A percentile compares a stretch with the other conserved stretches of the same genome.
Conservation (phyloP, 92 coral and sea anemone genomes). For the Galaxea fascicularis region DNA sequence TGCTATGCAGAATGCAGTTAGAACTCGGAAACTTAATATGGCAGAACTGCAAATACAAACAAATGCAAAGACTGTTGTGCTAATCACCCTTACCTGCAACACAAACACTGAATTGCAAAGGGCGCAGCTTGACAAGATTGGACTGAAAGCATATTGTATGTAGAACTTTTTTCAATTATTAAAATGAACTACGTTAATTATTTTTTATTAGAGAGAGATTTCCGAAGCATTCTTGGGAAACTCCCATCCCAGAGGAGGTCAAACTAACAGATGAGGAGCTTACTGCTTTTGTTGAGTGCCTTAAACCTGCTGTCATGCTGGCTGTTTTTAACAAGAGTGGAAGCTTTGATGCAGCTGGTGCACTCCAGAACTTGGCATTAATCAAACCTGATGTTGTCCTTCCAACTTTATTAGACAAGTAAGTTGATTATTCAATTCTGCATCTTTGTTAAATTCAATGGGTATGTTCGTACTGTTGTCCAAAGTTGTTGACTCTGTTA, state of each 20-base stretch:
- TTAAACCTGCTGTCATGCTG: conserved; percentile 95
- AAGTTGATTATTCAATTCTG: conserved; percentile 26
- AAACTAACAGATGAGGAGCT: conserved; percentile 85
- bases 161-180: too few relatives aligned
- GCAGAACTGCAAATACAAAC: too few relatives aligned
- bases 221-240: conserved; percentile 82
- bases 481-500: neutral
- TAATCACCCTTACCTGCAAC: too few relatives aligned
- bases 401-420: conserved; percentile 94
- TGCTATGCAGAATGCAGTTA: too few relatives aligned
- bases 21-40: too few relatives aligned
- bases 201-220: conserved; percentile 76
- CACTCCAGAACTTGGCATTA: conserved; percentile 91
- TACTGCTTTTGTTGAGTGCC: conserved; percentile 93
- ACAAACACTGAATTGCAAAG: too few relatives aligned
- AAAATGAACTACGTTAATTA: too few relatives aligned
- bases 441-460: too few relatives aligned
- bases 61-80: too few relatives aligned
- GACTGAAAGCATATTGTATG: too few relatives aligned
- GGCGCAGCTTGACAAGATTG: too few relatives aligned
- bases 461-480: neutral
- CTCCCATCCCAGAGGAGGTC: conserved; percentile 76
- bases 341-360: conserved; percentile 97
- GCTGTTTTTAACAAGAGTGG: conserved; percentile 97
- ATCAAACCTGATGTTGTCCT: conserved; percentile 94